Evolutionary conservation across 2,888 invertebrate species (phyloP).

Genomic region (Coleophora flavipennella): DNA sequence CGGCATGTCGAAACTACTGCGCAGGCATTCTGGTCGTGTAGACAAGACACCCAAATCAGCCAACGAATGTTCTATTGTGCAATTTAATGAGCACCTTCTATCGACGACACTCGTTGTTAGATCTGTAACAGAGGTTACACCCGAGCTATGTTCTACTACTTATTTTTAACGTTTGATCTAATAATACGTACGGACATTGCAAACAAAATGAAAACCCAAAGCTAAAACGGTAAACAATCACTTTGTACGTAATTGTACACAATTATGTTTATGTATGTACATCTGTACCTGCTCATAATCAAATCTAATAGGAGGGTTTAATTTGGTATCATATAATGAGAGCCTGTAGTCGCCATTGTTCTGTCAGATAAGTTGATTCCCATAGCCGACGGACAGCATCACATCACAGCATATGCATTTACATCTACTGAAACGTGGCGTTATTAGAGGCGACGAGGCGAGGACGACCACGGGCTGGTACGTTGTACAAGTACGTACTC

Average conservation of each 20-base stretch:
- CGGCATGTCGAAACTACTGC: constrained; percentile 29
- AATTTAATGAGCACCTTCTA: constrained; percentile 37
- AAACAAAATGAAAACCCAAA: too few species aligned
- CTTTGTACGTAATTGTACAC: constrained; percentile 6
- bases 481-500: neutral
- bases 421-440: constrained; percentile 5
- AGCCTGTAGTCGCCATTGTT: constrained; percentile 8
- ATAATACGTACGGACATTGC: too few species aligned
- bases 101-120: constrained; percentile 27
- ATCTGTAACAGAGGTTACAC: constrained; percentile 34
- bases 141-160: too few species aligned
- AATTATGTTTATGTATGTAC: constrained; percentile 17
- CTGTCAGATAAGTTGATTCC: constrained; percentile 8
- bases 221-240: neutral
- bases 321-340: constrained; percentile 7
- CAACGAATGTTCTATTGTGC: constrained; percentile 52
- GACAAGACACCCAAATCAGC: constrained; percentile 34
- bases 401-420: constrained; percentile 3
- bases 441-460: neutral
- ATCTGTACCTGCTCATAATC: constrained; percentile 1
- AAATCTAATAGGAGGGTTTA: constrained; percentile 5
- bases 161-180: constrained; percentile 18
- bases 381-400: constrained; percentile 1
- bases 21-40: constrained; percentile 41
- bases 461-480: neutral